Evolutionary conservation across 2,113 vertebrate species (phyloP), one percentile per base, ranked within the genome.

Genomic region (Ariopsis seemanni): DNA sequence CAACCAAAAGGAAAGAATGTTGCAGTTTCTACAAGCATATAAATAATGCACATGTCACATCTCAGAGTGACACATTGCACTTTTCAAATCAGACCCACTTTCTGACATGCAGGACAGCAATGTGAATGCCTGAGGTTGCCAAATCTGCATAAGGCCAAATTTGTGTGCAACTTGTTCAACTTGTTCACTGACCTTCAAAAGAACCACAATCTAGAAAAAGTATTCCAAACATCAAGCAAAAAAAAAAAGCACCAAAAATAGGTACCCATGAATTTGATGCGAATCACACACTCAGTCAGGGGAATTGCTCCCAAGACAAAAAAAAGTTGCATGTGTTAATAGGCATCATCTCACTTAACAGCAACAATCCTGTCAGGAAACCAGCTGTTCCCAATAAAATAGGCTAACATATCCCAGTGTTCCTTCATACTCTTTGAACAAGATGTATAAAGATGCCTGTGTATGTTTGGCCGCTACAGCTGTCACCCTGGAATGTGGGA

Each of bases 41-140:
- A 77, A 72, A 50, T 48, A 69, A 83, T 27, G 77, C 17, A 72
- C 63, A 90, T 84, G 84, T 88, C 63, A 86, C 74, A 72, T 65
- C 55, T 71, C 74, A 74, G 87, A 88, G 79, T 86, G 84, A 86
- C 72, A 86, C 72, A 79, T 55, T 90, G 80, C 82, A 88, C 55
- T 18, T 12, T 84, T 87, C 80, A 79, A 62, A 86, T 69, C 85
- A 90, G 83, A 86, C n/a, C 74, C 65, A 85, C 71, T 77, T 85
- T 58, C 53, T 5, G 30, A 71, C 52, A 10, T 85, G 60, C 50
- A n/a, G 25, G 82, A 62, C n/a, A 88, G 60, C 22, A 65, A 81
- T 52, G 34, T 57, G 63, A 27, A 57, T 80, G 55, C n/a, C 55
- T 12, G 9, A 60, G 55, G 69, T 83, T 85, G 71, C 53, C 20